Conservation (phyloP, 2,113 vertebrate genomes). For the Mionectes macconnelli region DNA sequence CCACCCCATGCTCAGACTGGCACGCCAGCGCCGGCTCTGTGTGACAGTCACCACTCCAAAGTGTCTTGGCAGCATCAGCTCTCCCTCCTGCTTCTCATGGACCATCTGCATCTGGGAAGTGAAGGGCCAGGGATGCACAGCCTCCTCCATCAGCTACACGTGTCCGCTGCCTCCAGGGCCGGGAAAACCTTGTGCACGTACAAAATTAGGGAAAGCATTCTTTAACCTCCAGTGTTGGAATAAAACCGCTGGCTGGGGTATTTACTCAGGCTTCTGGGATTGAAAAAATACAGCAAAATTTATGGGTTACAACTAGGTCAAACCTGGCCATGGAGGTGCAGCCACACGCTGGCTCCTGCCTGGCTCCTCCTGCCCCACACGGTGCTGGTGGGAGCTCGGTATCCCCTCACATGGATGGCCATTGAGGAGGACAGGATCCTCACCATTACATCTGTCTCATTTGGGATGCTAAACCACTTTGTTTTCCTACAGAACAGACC, state of each 20-base stretch:
- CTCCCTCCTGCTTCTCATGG: neutral
- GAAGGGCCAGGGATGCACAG: neutral
- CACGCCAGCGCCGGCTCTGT: neutral
- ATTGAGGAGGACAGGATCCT: neutral
- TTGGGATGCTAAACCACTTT: neutral
- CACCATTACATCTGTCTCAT: neutral
- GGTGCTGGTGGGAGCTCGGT: neutral
- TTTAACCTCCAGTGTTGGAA: neutral
- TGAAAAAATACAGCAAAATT: neutral
- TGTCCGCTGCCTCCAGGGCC: neutral
- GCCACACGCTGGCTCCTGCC: accelerated
- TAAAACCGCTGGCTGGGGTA: neutral
- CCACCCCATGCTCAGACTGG: neutral
- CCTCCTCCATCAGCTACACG: accelerated
- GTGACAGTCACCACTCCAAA: neutral
- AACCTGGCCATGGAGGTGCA: neutral
- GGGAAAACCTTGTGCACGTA: accelerated
- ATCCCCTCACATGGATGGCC: neutral
- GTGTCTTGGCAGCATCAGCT: neutral
- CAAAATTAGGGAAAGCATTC: neutral
- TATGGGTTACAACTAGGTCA: neutral
- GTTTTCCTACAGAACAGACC: neutral
- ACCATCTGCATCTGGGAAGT: neutral
- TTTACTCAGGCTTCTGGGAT: neutral
- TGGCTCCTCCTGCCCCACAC: neutral